Base-by-base conservation (phyloP, 2,888 invertebrate species). In the Nymphalis c-album region DNA sequence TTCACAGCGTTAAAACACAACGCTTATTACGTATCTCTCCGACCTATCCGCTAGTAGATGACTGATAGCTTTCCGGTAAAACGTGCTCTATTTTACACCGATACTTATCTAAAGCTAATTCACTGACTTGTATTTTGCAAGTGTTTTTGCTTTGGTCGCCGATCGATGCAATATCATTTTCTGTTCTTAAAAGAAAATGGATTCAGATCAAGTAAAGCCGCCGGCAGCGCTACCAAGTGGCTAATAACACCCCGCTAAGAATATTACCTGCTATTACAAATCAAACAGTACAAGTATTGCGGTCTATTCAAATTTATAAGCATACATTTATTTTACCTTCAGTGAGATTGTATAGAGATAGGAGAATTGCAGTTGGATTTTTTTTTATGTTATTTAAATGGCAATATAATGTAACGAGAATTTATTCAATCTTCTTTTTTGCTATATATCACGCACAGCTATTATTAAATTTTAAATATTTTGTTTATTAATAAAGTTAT, bases 101-200 rank as follows among this genome's bases (percentile, higher is more conserved):
- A 88, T 87, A 86, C 75, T 74, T 77, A 87, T 88, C 87, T 83
- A 75, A 77, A 78, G 76, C 80, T 84, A 84, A 85, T 87, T 87
- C 84, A 82, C 82, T 79, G 78, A 75, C 65, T 73, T 68, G 75
- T 74, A 73, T 86, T 85, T 86, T 83, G 86, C 85, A 87, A 88
- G 79, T 77, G 74, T 74, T 75, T 70, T 69, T 53, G 50, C 68
- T 50, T 20, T 26, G 51, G 50, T 69, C 60, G 60, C 59, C 62
- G 66, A 62, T 51, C 60, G 69, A 58, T 82, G 87, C 86, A 88
- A 90, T 90, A 89, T 86, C 80, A 75, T 70, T 82, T 85, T 81
- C 86, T 85, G 85, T 87, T 87, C 87, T 85, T 85, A 86, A 90
- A 91, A 91, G 88, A 91, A 85, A 85, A 87, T 83, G 78, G 83